These are phyloP conservation scores for Poecilia picta DNA, from an alignment of 2,797 vertebrate species.

Conservation along the genomic window DNA sequence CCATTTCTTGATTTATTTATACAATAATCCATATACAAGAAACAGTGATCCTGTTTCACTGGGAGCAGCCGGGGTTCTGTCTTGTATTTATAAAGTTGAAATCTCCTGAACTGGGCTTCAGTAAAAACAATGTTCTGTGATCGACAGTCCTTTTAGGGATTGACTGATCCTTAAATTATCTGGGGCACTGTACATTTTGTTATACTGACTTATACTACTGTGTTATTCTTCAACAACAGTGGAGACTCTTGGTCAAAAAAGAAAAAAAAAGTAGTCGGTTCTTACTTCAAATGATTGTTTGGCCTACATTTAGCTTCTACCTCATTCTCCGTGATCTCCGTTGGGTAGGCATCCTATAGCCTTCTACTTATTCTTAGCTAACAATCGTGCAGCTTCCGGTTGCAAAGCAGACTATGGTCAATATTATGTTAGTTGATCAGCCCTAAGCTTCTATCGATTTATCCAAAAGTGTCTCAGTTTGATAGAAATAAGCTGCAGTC, in stretches of 20 bases:
- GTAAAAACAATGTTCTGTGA: constrained; percentile 72
- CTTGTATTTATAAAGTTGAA: constrained; percentile 82
- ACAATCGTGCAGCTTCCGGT: constrained; percentile 31
- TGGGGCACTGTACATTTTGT: constrained; percentile 51
- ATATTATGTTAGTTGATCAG: constrained; percentile 62
- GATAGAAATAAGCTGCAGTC: constrained; percentile 52
- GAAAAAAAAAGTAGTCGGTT: neutral
- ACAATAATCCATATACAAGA: constrained; percentile 69
- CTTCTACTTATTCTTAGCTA: constrained; percentile 34
- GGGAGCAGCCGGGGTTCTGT: constrained; percentile 50
- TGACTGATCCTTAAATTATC: constrained; percentile 57
- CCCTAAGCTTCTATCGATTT: constrained; percentile 64
- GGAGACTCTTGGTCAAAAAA: constrained; percentile 29
- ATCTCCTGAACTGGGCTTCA: constrained; percentile 59
- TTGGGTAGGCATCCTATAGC: constrained; percentile 26
- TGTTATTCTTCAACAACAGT: constrained; percentile 51
- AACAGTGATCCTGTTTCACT: constrained; percentile 67
- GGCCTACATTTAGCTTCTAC: neutral
- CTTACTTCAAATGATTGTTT: neutral
- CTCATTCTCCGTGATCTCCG: constrained; percentile 32
- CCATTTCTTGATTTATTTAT: constrained; percentile 76
- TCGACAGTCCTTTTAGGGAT: constrained; percentile 69
- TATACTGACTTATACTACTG: neutral
- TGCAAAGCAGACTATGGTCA: constrained; percentile 38
- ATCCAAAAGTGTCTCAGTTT: constrained; percentile 52